Conservation (phyloP, 2,888 invertebrate species). For the Dendrolimus pini region DNA sequence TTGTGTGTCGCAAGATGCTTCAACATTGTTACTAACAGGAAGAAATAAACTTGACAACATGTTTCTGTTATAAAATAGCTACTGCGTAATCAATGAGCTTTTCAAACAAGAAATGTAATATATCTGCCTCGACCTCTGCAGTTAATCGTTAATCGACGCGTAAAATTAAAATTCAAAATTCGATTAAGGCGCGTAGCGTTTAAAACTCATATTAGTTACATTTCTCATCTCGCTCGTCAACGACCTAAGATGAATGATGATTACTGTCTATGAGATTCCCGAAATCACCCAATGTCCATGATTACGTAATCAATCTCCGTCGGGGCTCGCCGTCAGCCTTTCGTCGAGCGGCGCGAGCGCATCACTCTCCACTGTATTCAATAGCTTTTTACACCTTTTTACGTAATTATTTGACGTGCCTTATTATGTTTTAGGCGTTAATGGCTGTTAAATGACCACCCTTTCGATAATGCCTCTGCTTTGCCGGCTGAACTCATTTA, state of each 20-base stretch:
- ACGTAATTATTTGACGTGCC: constrained; percentile 62
- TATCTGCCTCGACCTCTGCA: constrained; percentile 19
- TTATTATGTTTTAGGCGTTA: constrained; percentile 67
- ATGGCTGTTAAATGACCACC: constrained; percentile 63
- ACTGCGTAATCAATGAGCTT: constrained; percentile 9
- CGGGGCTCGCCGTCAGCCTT: constrained; percentile 58
- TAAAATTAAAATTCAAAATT: constrained; percentile 39
- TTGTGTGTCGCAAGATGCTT: constrained; percentile 61
- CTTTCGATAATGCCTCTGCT: constrained; percentile 47
- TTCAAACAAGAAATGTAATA: constrained; percentile 16
- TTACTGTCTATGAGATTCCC: constrained; percentile 67
- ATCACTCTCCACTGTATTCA: constrained; percentile 54
- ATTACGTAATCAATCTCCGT: constrained; percentile 74
- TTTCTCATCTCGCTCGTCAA: constrained; percentile 49
- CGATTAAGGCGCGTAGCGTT: constrained; percentile 31
- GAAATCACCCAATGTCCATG: constrained; percentile 62
- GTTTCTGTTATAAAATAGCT: not conserved
- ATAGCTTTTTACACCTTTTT: constrained; percentile 64
- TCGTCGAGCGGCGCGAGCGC: constrained; percentile 59
- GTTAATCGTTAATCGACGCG: constrained; percentile 33
- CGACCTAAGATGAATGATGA: constrained; percentile 69
- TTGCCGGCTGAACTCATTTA: constrained; percentile 32
- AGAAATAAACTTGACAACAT: constrained; percentile 20
- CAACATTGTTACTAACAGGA: constrained; percentile 40
- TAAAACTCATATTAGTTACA: constrained; percentile 33